Evolutionary conservation across 2,888 invertebrate species (phyloP), one percentile per base, ranked within the genome.

Genomic region (Chelonus formosanus): DNA sequence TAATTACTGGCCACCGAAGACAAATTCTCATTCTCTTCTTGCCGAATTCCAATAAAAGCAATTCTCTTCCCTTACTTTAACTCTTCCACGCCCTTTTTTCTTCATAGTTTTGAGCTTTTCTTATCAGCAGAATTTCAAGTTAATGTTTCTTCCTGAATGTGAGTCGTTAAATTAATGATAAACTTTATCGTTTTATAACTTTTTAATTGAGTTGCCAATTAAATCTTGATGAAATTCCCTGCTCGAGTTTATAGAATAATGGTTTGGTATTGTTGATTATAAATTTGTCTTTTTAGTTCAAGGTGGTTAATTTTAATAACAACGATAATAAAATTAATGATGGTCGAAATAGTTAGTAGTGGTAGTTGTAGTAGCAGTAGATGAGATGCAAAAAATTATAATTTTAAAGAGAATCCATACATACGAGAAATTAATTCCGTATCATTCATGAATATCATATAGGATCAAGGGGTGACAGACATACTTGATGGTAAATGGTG

Each of bases 1-100:
- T 71, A 71, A 73, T 73, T 73, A 73, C 67, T 61, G 67, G 66
- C 63, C 65, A 67, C 67, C 68, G 67, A 69, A 70, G 67, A 74
- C 71, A 67, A 70, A 72, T 74, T 69, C 73, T 62, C 61, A 61
- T 36, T 63, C 54, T 43, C 63, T 53, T 61, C 47, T 52, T 10
- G 45, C 20, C 54, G 34, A 60, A 57, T 62, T 57, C 32, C 50
- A 54, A 57, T 35, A 53, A 61, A 53, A 53, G 44, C 5, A 50
- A 44, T 57, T 47, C 34, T 5, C 40, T 40, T 40, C 40, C 6
- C 40, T 1, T 40, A 40, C 40, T 6, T 40, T 6, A 40, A 40
- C 32, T 20, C 52, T 32, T 52, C 3, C 7, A 52, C 3, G 3
- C 52, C 10, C 31, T 52, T n/a, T 3, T 20, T 20, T 20, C 20